Base-by-base conservation (phyloP, 1,140 invertebrate species). In the Diabrotica virgifera region DNA sequence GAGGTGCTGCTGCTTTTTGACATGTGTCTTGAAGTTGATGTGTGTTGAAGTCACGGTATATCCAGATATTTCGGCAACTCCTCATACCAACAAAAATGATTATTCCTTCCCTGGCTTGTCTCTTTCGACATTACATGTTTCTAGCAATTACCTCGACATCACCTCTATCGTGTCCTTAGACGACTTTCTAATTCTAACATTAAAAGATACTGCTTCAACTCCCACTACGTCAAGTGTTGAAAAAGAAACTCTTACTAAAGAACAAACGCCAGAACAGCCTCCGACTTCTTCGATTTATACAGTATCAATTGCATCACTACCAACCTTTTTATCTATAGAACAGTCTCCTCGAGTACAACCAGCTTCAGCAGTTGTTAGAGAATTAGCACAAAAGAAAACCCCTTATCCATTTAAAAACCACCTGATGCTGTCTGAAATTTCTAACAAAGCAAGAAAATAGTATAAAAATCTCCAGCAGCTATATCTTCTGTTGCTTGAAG, bases 61-160 rank as follows among this genome's bases (percentile, higher is more conserved):
- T 55, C 14, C 53, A 35, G 53, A 55, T 13, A 55, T 24, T 55
- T 55, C 14, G 9, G 6, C n/a, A 55, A 35, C 53, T 55, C 14
- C 8, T 10, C n/a, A 55, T 55, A 55, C 53, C 5, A 10, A 55
- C 53, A 55, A 55, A 55, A 55, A 55, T 14, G 14, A 55, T 55
- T 55, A 55, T 55, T 55, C 53, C 12, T 55, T 55, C 14, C 14
- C 53, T 55, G 53, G 14, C 35, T 55, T 55, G 14, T 55, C n/a
- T 24, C 53, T 55, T 55, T 55, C 53, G 51, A 52, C 51, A 14
- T 55, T 55, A 55, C 53, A 55, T 35, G n/a, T 55, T 55, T 55
- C 14, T 55, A 13, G 14, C 53, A 46, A 6, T 6, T 46, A 46
- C n/a, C 14, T 55, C 10, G 53, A 55, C 24, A 37, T 57, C 36